A percentile compares a stretch with the other conserved stretches of the same genome.
Conservation (phyloP, 2,888 invertebrate species). For the Physocephala rufipes region DNA sequence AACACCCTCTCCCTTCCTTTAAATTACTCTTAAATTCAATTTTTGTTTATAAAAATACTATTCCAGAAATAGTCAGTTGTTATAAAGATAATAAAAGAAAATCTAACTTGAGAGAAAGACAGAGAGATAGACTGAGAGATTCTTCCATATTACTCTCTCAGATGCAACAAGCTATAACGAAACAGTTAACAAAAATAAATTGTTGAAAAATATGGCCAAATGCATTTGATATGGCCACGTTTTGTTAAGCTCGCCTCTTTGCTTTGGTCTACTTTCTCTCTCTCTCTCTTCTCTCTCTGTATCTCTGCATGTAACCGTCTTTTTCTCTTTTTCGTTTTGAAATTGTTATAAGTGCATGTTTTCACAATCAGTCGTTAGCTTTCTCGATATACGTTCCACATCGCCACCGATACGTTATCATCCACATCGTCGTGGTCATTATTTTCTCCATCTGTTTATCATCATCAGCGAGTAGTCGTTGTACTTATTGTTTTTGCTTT, state of each 20-base stretch:
- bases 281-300: not conserved
- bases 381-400: not conserved
- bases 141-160: not conserved
- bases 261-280: not conserved
- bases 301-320: too few species aligned
- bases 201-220: not conserved
- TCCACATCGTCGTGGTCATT: not conserved
- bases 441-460: conserved; percentile 28
- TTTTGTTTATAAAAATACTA: too few species aligned
- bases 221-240: too few species aligned
- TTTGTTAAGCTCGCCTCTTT: not conserved
- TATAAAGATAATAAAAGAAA: too few species aligned
- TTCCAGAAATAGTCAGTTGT: too few species aligned
- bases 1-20: too few species aligned
- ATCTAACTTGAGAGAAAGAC: too few species aligned
- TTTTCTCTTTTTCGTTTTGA: too few species aligned
- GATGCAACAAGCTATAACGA: conserved; percentile 7
- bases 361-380: not conserved
- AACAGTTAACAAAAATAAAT: not conserved
- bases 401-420: too few species aligned
- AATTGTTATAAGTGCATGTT: not conserved
- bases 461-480: conserved; percentile 11
- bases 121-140: too few species aligned
- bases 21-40: too few species aligned
- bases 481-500: conserved; percentile 33